Evolutionary conservation across 2,113 vertebrate species (phyloP).

Genomic region (Lathamus discolor): DNA sequence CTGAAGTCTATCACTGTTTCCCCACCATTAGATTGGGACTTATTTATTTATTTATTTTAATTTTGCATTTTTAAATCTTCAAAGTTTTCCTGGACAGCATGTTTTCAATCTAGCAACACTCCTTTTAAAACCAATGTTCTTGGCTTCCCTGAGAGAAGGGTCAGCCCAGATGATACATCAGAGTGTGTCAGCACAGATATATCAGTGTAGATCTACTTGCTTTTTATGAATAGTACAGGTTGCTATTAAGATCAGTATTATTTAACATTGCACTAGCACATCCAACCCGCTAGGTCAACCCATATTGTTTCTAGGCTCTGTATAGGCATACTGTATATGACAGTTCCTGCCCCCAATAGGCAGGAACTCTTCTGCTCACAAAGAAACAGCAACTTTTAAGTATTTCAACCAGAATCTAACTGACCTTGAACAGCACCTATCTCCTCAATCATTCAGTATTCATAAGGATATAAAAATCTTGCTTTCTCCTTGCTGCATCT

Average conservation of each 20-base stretch:
- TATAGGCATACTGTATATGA: neutral
- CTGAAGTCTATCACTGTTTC: neutral
- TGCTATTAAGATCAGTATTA: neutral
- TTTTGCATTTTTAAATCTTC: neutral
- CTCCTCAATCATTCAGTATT: conserved; percentile 40
- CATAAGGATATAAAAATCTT: conserved; percentile 46
- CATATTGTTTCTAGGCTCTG: neutral
- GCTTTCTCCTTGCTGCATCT: neutral
- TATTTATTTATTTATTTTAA: neutral
- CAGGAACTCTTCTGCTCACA: neutral
- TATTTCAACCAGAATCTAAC: neutral
- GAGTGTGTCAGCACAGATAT: neutral
- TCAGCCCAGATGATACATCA: neutral
- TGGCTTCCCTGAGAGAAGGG: neutral
- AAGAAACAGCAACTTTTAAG: conserved; percentile 20
- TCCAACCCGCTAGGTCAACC: neutral
- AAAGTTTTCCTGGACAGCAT: neutral
- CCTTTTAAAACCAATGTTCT: neutral
- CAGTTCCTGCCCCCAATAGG: neutral
- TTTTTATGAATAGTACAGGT: neutral
- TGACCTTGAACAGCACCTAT: conserved; percentile 23
- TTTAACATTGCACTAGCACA: neutral
- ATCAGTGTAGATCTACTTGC: neutral
- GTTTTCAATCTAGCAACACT: neutral
- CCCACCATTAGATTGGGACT: neutral